These are phyloP conservation scores for Auanema sp. DNA, from an alignment of 2,888 invertebrate genomes.

Conservation along the genomic window DNA sequence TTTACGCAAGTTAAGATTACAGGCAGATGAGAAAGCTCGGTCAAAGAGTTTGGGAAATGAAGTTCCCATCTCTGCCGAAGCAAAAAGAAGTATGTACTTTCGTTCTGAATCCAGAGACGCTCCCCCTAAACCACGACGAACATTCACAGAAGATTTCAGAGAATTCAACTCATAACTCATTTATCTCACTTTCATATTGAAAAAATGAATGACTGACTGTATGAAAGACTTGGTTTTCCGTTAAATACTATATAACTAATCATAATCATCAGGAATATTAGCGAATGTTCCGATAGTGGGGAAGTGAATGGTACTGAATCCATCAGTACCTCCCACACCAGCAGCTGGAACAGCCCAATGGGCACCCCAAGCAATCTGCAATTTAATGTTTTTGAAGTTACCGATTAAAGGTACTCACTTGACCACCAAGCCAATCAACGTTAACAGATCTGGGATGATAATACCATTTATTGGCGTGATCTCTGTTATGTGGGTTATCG, in stretches of 20 bases:
- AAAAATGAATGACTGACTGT: background rate
- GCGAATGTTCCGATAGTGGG: slow-evolving; percentile 54
- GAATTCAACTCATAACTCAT: background rate
- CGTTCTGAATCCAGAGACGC: no score
- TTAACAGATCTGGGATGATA: slow-evolving; percentile 47
- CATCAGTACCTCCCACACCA: slow-evolving; percentile 43
- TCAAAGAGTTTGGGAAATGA: no score
- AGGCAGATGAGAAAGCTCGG: no score
- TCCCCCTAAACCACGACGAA: no score
- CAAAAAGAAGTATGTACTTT: no score
- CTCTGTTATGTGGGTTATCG: slow-evolving; percentile 51
- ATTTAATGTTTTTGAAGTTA: background rate
- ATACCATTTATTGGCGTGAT: slow-evolving; percentile 51
- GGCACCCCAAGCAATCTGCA: slow-evolving; percentile 38
- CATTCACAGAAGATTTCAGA: no score
- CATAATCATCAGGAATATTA: slow-evolving; percentile 54
- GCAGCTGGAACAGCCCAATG: slow-evolving; percentile 53
- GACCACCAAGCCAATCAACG: slow-evolving; percentile 52
- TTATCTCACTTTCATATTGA: background rate
- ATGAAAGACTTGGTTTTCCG: background rate
- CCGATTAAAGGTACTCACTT: slow-evolving; percentile 24
- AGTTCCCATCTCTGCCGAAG: no score
- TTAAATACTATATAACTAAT: slow-evolving; percentile 17
- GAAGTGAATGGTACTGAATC: slow-evolving; percentile 51
- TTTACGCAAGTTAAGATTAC: no score